Evolutionary conservation across 1,140 invertebrate species (phyloP).

Genomic region (Aphis gossypii): DNA sequence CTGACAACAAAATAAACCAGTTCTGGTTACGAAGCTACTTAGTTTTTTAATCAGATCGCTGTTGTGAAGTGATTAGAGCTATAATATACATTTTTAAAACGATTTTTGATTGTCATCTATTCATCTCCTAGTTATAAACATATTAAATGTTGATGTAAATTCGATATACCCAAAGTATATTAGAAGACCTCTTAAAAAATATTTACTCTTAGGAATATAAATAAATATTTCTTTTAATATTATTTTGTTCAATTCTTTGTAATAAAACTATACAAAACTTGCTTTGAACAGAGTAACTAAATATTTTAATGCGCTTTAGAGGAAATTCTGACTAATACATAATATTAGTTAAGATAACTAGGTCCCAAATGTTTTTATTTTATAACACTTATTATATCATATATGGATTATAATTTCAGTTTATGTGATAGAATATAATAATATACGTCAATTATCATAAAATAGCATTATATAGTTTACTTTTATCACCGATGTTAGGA

Average conservation of each 20-base stretch:
- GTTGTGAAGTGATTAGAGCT: constrained; percentile 21
- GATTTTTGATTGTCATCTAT: constrained; percentile 48
- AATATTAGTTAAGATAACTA: constrained; percentile 7
- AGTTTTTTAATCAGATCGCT: constrained; percentile 48
- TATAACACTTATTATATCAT: constrained; percentile 26
- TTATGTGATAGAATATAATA: neutral
- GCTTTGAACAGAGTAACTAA: no score
- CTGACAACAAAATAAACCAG: constrained; percentile 46
- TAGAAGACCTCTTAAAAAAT: neutral
- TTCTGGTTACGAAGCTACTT: neutral
- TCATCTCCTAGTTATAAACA: constrained; percentile 28
- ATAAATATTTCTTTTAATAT: neutral
- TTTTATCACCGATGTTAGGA: constrained; percentile 23
- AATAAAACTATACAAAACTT: neutral
- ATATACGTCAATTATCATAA: constrained; percentile 15
- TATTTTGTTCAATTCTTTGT: neutral
- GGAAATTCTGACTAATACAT: neutral
- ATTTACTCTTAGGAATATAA: neutral
- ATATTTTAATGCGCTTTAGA: neutral
- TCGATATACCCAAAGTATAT: neutral
- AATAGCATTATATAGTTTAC: constrained; percentile 4
- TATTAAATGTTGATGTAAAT: neutral
- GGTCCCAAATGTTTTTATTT: neutral
- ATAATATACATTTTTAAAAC: constrained; percentile 18
- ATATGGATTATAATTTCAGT: constrained; percentile 9